phyloP scores from a whole-genome alignment of 2,888 invertebrate genomes.

The Hemistola chrysoprasaria region DNA sequence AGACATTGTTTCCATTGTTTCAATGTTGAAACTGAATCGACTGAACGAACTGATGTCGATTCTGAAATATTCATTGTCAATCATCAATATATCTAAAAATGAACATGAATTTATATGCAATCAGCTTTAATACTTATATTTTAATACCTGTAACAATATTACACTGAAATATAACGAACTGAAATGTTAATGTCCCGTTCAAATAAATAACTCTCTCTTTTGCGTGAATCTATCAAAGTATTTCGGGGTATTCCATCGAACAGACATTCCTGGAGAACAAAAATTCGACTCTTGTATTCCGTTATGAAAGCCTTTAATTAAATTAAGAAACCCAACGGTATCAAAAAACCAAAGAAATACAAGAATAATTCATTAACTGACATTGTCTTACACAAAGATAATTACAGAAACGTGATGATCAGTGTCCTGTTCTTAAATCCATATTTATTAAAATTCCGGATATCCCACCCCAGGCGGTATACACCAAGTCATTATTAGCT shows the following conservation, averaged over 20 bases:
- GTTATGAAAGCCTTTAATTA: constrained; percentile 14
- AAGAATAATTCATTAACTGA: constrained; percentile 1
- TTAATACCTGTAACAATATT: not conserved
- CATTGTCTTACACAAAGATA: constrained; percentile 2
- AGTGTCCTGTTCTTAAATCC: too few relatives aligned
- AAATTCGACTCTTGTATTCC: constrained; percentile 13
- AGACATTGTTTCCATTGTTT: too few relatives aligned
- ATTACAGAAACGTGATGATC: constrained; percentile 12
- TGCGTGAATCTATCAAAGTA: constrained; percentile 21
- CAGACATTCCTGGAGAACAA: constrained; percentile 20
- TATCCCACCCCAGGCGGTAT: too few relatives aligned
- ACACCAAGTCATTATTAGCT: constrained; percentile 15
- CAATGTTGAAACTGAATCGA: too few relatives aligned
- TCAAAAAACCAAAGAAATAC: not conserved
- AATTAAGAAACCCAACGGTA: constrained; percentile 3
- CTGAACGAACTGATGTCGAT: too few relatives aligned
- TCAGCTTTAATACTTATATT: too few relatives aligned
- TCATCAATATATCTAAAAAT: too few relatives aligned
- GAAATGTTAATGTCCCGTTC: constrained; percentile 20
- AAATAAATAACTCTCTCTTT: constrained; percentile 19
- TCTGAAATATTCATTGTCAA: too few relatives aligned
- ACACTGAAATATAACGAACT: constrained; percentile 10
- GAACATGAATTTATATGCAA: too few relatives aligned
- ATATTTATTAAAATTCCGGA: too few relatives aligned
- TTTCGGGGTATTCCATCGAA: constrained; percentile 18